These are phyloP conservation scores for Ianthella basta DNA, from an alignment of 37 sponge, comb jelly and placozoan species.

Conservation along the genomic window DNA sequence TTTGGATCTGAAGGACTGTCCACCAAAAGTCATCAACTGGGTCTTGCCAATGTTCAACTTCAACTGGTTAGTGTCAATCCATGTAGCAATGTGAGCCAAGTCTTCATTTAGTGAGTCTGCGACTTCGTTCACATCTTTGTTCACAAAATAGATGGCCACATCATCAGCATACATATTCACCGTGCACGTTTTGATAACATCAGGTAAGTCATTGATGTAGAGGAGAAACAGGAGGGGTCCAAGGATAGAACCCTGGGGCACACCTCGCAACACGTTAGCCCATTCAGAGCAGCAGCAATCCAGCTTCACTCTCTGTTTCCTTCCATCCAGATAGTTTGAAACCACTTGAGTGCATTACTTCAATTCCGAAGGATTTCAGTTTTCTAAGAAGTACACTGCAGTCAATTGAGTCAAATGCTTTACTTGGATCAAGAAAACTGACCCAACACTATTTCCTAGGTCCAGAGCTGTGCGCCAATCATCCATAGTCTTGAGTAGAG, in stretches of 20 bases:
- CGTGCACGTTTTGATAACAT: not conserved
- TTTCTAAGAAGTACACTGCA: too few species aligned
- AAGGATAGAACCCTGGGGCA: constrained; percentile 48
- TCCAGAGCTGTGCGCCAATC: too few species aligned
- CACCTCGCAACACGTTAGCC: constrained; percentile 15
- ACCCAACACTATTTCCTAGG: too few species aligned
- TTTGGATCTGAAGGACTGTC: not conserved
- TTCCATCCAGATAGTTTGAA: constrained; percentile 25
- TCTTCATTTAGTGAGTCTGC: not conserved
- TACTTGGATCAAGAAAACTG: too few species aligned
- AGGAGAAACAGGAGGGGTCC: constrained; percentile 51
- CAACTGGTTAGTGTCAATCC: constrained; percentile 13
- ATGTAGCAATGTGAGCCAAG: not conserved
- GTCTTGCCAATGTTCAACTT: constrained; percentile 17
- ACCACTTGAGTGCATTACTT: too few species aligned
- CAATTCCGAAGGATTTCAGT: too few species aligned
- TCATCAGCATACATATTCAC: constrained; percentile 18
- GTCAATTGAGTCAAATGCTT: too few species aligned
- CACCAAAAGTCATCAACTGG: constrained; percentile 17
- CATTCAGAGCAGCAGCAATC: not conserved
- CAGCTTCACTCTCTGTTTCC: constrained; percentile 31
- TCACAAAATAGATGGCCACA: not conserved
- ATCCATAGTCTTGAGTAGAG: too few species aligned
- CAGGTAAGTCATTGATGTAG: constrained; percentile 48
- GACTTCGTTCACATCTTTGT: not conserved